These are phyloP conservation scores for Lophotriccus pileatus DNA, from an alignment of 2,797 vertebrate species.

Conservation along the genomic window DNA sequence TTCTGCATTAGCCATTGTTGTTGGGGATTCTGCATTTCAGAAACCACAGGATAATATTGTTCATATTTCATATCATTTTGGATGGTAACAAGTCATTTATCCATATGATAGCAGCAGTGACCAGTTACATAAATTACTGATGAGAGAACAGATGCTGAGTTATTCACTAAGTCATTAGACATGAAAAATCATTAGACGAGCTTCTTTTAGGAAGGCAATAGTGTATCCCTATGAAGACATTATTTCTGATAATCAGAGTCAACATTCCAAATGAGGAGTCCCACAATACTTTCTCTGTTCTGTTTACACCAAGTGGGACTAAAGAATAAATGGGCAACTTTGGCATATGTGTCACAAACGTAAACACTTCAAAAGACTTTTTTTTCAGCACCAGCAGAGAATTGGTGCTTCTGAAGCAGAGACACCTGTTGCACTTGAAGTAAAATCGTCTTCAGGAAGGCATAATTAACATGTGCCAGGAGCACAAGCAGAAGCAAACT, in stretches of 20 bases:
- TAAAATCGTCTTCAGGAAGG: neutral
- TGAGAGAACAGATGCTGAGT: neutral
- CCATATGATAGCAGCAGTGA: neutral
- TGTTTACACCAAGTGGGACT: neutral
- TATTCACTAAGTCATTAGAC: neutral
- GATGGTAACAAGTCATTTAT: neutral
- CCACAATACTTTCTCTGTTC: neutral
- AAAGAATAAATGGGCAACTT: neutral
- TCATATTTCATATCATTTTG: neutral
- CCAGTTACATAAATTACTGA: neutral
- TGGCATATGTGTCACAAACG: neutral
- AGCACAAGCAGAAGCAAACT: neutral
- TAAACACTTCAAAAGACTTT: neutral
- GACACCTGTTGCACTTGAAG: neutral
- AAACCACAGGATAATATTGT: fast-evolving
- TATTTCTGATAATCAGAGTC: neutral
- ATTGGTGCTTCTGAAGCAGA: neutral
- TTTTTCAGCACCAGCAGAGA: neutral
- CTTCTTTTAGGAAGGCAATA: neutral
- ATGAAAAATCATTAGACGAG: neutral
- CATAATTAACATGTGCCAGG: neutral
- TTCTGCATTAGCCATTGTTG: neutral
- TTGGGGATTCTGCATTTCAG: neutral
- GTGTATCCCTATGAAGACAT: neutral
- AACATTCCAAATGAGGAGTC: neutral